Base-by-base conservation (phyloP, 2,797 vertebrate species). In the Enteromius trimaculatus region DNA sequence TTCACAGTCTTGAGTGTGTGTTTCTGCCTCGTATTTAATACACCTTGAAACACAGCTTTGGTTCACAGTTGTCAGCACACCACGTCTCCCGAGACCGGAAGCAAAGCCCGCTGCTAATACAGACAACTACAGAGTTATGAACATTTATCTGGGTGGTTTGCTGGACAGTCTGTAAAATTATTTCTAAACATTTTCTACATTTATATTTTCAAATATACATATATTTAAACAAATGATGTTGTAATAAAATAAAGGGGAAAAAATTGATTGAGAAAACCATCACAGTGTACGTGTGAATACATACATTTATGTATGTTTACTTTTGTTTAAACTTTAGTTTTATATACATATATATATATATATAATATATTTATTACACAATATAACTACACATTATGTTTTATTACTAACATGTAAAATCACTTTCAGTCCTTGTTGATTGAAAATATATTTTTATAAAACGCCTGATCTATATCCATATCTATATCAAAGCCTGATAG, bases 21-120 rank as follows among this genome's bases (percentile, higher is more conserved):
- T 60, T 19, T 65, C 26, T 16, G 39, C 51, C 66, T 16, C 34
- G 58, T 70, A 71, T 80, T 80, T 71, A 60, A 44, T 44, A 62
- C 19, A 26, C 17, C 53, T n/a, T 31, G 17, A 62, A 71, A 72
- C 39, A 71, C 17, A 29, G n/a, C 16, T 69, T 26, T 64, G 60
- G 39, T 49, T 65, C 19, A 78, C 10, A 21, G 34, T 13, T 53
- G 60, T 51, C 44, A 31, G 51, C 19, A 58, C 64, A 17, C 3
- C 1, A 4, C 1, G 31, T 39, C 78, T 80, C 34, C 14, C 10
- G 65, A 53, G 64, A 26, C 16, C 51, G 62, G 51, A 17, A 31
- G 64, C n/a, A 21, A 64, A 44, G n/a, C 9, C 55, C 0, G 39
- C 37, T 26, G 29, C 31, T 34, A 8, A 31, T 5, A 74, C 17